phyloP scores from a whole-genome alignment of 2,888 invertebrate genomes.

The Drosophila ezoana region DNA sequence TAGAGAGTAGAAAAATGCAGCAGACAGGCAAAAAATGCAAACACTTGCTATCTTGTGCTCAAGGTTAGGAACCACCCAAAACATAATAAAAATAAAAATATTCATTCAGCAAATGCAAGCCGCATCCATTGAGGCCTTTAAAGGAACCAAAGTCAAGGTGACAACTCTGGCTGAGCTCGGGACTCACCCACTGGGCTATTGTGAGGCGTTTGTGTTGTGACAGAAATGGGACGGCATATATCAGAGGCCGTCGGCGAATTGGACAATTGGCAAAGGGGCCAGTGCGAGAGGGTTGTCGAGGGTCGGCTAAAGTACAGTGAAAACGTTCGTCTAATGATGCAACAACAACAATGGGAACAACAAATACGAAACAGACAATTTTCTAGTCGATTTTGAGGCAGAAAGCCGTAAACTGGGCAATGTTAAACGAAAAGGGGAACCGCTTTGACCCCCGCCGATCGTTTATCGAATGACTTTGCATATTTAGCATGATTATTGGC shows the following conservation, averaged over 20 bases:
- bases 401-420: conserved; percentile 29
- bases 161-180: conserved; percentile 25
- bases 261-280: conserved; percentile 53
- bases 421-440: conserved; percentile 25
- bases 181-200: conserved; percentile 56
- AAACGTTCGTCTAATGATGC: conserved; percentile 58
- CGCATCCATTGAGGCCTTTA: conserved; percentile 26
- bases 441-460: conserved; percentile 77
- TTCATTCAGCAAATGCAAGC: conserved; percentile 45
- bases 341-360: conserved; percentile 18
- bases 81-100: conserved; percentile 35
- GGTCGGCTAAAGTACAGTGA: conserved; percentile 25
- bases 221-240: conserved; percentile 54
- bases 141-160: conserved; percentile 42
- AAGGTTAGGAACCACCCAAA: conserved; percentile 32
- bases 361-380: conserved; percentile 58
- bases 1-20: conserved; percentile 21
- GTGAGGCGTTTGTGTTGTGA: conserved; percentile 64
- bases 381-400: conserved; percentile 72
- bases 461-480: conserved; percentile 83
- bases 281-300: conserved; percentile 22
- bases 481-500: conserved; percentile 82
- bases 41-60: conserved; percentile 19
- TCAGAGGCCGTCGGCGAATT: conserved; percentile 54
- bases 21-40: conserved; percentile 14